These are phyloP conservation scores for Neodon shergylaensis DNA, from an alignment of 2,113 vertebrate species.

Conservation along the genomic window DNA sequence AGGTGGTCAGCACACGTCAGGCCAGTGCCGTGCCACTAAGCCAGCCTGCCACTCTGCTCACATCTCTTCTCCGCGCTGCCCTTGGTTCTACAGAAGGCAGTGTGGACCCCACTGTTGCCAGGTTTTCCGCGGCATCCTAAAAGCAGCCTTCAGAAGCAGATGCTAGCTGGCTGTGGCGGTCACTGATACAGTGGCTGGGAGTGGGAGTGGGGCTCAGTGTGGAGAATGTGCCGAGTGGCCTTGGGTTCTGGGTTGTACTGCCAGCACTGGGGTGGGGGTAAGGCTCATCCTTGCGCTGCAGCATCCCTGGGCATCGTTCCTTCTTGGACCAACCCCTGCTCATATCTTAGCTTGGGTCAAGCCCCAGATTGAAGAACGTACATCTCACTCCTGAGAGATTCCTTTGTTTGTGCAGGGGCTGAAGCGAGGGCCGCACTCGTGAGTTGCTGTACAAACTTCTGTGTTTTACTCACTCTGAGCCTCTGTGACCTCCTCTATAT, in stretches of 20 bases:
- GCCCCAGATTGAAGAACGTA: not conserved
- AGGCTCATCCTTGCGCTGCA: not conserved
- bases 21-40: not conserved
- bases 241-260: not conserved
- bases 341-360: not conserved
- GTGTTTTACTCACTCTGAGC: not conserved
- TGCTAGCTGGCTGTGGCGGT: not conserved
- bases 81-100: not conserved
- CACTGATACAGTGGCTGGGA: not conserved
- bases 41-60: not conserved
- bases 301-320: not conserved
- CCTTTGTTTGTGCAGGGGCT: not conserved
- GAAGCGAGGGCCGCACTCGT: not conserved
- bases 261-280: not conserved
- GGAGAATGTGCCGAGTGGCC: not conserved
- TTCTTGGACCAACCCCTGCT: not conserved
- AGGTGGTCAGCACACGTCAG: not conserved
- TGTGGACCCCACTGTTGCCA: not conserved
- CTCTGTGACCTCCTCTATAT: not conserved
- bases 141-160: not conserved
- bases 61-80: too few relatives aligned
- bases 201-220: not conserved
- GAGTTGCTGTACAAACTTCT: not conserved
- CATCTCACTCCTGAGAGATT: too few relatives aligned
- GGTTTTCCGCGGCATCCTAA: not conserved